Evolutionary conservation across 2,113 vertebrate species (phyloP).

Genomic region (Oreochromis aureus): DNA sequence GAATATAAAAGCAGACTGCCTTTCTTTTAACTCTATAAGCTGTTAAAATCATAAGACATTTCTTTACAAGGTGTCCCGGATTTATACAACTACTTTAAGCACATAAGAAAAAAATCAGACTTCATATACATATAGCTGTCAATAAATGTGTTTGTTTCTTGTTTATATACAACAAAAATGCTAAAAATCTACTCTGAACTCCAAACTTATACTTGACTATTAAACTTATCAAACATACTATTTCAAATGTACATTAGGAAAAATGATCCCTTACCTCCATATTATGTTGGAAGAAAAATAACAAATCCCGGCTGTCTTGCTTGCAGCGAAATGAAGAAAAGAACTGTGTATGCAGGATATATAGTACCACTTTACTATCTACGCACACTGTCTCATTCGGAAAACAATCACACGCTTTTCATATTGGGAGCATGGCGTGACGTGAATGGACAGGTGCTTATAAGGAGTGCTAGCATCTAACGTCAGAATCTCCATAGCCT

Average conservation of each 20-base stretch:
- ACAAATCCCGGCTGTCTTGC: not conserved
- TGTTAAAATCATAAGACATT: not conserved
- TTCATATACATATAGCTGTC: not conserved
- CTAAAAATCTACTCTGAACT: not conserved
- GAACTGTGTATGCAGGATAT: not conserved
- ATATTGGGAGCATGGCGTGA: conserved; percentile 36
- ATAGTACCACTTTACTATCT: conserved; percentile 12
- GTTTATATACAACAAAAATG: not conserved
- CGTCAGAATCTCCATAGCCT: conserved; percentile 51
- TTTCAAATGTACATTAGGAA: not conserved
- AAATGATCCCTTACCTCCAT: conserved; percentile 56
- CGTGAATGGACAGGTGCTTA: conserved; percentile 48
- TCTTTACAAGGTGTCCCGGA: not conserved
- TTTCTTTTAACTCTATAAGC: not conserved
- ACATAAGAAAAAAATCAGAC: not conserved
- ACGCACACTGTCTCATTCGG: conserved; percentile 37
- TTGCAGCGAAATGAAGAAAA: not conserved
- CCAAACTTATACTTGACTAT: not conserved
- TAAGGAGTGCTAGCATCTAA: conserved; percentile 32
- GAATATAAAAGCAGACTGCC: not conserved
- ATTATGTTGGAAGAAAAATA: not conserved
- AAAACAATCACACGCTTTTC: conserved; percentile 67
- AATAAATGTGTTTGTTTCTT: not conserved
- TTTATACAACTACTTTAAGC: not conserved
- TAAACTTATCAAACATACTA: not conserved